Evolutionary conservation across 2,888 invertebrate species (phyloP).

Genomic region (Tholera decimalis): DNA sequence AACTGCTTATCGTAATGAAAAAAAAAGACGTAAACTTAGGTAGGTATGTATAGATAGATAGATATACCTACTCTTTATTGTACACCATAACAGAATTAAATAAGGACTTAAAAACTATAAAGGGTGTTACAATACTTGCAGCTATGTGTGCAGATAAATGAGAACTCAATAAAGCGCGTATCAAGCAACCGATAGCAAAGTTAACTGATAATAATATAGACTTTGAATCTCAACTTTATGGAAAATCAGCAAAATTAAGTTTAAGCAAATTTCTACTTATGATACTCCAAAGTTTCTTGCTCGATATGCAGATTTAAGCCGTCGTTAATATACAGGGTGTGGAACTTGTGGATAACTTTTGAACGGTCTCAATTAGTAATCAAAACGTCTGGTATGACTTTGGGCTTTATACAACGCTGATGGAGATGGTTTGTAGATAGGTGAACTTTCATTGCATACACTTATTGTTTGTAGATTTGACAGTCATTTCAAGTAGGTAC

Average conservation of each 20-base stretch:
- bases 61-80: too few relatives aligned
- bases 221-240: conserved; percentile 35
- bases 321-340: conserved; percentile 24
- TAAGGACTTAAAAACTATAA: too few relatives aligned
- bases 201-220: conserved; percentile 30
- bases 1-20: too few relatives aligned
- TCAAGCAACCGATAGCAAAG: conserved; percentile 7
- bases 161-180: conserved; percentile 3
- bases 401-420: too few relatives aligned
- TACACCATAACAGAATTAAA: too few relatives aligned
- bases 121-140: too few relatives aligned
- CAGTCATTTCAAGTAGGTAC: too few relatives aligned
- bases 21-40: too few relatives aligned
- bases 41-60: too few relatives aligned
- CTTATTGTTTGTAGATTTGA: too few relatives aligned
- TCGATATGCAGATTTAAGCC: conserved; percentile 38
- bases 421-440: too few relatives aligned
- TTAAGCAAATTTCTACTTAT: conserved; percentile 39
- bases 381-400: conserved; percentile 6
- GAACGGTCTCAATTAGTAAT: conserved; percentile 28
- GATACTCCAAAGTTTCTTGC: conserved; percentile 26
- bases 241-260: conserved; percentile 38
- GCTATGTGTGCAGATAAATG: background rate
- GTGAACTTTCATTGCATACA: too few relatives aligned
- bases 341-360: conserved; percentile 26